phyloP scores from a whole-genome alignment of 2,888 invertebrate species.

The Tetropium fuscum region DNA sequence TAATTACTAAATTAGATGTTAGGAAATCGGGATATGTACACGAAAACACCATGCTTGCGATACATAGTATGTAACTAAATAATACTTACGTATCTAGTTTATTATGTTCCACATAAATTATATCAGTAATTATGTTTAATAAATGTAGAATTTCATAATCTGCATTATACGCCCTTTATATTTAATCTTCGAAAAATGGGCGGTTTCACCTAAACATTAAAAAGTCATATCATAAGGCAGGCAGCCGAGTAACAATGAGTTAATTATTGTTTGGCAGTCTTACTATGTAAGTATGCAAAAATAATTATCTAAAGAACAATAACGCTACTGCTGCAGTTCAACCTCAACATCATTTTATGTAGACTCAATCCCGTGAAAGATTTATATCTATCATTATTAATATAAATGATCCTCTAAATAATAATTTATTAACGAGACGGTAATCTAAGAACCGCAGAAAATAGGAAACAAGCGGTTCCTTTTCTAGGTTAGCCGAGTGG shows the following conservation, averaged over 20 bases:
- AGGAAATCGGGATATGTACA: constrained; percentile 49
- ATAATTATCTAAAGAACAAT: constrained; percentile 45
- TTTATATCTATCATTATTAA: constrained; percentile 27
- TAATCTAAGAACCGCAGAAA: neutral
- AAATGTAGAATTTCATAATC: constrained; percentile 56
- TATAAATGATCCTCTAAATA: constrained; percentile 23
- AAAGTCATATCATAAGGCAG: constrained; percentile 39
- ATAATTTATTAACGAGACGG: constrained; percentile 13
- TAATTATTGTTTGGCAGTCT: constrained; percentile 42
- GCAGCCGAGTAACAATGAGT: constrained; percentile 43
- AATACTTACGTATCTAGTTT: constrained; percentile 65
- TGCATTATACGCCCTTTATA: constrained; percentile 54
- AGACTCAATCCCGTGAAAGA: constrained; percentile 7
- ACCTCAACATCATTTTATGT: constrained; percentile 13
- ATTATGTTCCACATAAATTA: constrained; percentile 64
- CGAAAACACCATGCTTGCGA: constrained; percentile 19
- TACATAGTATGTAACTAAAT: constrained; percentile 61
- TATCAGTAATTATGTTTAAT: constrained; percentile 61
- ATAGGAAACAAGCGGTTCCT: no score
- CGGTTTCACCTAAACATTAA: constrained; percentile 42
- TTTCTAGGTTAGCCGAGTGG: no score
- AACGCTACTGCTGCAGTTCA: constrained; percentile 28
- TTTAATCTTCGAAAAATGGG: constrained; percentile 51
- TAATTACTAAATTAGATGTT: constrained; percentile 54
- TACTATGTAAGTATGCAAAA: constrained; percentile 45